Percentiles rank a stretch among this genome's conserved stretches.
Conservation (phyloP, 1,140 invertebrate species). For the Oncopodura yosiiana region DNA sequence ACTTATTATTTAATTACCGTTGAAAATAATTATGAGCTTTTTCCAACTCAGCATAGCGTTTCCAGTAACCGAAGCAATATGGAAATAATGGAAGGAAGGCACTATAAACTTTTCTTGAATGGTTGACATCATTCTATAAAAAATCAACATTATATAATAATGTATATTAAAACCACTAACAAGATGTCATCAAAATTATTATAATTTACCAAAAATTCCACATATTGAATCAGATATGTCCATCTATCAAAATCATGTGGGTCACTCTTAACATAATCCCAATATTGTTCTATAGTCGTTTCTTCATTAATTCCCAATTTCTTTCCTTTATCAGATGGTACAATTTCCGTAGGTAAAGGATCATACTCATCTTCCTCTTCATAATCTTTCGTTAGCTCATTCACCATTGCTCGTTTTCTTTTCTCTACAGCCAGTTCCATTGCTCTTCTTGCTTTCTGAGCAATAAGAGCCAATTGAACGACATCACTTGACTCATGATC, state of each 20-base stretch:
- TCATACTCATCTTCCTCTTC: conserved; percentile 27
- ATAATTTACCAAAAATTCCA: conserved; percentile 17
- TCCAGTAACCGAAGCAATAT: conserved; percentile 35
- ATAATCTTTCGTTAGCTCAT: background rate
- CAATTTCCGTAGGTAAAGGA: conserved; percentile 33
- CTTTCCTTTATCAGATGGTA: conserved; percentile 7
- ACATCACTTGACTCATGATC: conserved; percentile 7
- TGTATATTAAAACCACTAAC: background rate
- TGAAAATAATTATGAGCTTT: conserved; percentile 24
- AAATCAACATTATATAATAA: conserved; percentile 8
- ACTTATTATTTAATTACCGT: conserved; percentile 21
- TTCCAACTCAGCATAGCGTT: conserved; percentile 30
- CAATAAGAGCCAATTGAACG: conserved; percentile 25
- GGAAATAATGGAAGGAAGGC: conserved; percentile 35
- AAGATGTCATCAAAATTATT: background rate
- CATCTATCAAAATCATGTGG: conserved; percentile 33
- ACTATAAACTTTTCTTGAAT: conserved; percentile 30
- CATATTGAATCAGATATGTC: conserved; percentile 31
- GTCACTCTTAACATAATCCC: conserved; percentile 30
- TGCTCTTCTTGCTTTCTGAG: conserved; percentile 18
- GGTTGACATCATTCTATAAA: conserved; percentile 19
- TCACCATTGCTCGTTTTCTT: conserved; percentile 1
- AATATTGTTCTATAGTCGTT: conserved; percentile 24
- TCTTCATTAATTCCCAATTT: conserved; percentile 10
- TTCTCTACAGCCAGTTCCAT: conserved; percentile 15